Evolutionary conservation across 2,888 invertebrate species (phyloP).

Genomic region (Euplexia lucipara): DNA sequence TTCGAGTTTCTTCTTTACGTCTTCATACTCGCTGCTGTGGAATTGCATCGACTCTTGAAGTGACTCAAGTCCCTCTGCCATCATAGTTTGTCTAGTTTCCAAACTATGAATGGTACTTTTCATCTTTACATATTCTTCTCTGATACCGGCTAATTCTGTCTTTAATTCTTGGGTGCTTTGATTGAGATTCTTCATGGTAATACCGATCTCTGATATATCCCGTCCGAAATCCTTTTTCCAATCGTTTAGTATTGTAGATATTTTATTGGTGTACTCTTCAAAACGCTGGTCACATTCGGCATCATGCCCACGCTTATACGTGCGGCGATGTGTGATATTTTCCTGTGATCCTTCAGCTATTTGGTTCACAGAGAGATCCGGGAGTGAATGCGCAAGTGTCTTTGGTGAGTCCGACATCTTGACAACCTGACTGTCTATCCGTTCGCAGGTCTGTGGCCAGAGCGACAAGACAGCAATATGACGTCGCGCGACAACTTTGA

Average conservation of each 20-base stretch:
- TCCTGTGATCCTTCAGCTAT: not conserved
- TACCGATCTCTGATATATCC: not conserved
- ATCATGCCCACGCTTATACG: slow-evolving; percentile 14
- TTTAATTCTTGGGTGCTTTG: not conserved
- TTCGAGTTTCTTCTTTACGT: slow-evolving; percentile 1
- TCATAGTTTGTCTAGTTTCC: not conserved
- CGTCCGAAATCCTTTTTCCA: slow-evolving; percentile 1
- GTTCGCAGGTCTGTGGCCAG: slow-evolving; percentile 3
- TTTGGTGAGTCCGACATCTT: slow-evolving; percentile 10
- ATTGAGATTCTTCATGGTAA: not conserved
- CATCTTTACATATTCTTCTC: not conserved
- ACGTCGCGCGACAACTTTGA: not conserved
- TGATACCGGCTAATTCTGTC: not conserved
- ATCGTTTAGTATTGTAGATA: not conserved
- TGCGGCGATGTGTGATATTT: not conserved
- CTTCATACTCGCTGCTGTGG: not conserved
- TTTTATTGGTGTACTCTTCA: slow-evolving; percentile 1
- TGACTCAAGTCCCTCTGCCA: not conserved
- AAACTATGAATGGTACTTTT: not conserved
- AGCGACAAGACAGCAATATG: not conserved
- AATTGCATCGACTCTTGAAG: slow-evolving; percentile 3
- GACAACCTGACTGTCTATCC: too few relatives aligned
- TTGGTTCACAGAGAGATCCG: not conserved
- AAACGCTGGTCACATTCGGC: not conserved
- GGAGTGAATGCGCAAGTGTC: not conserved